These are phyloP conservation scores for Papilio glaucus DNA, from an alignment of 1,140 invertebrate species.

Conservation along the genomic window DNA sequence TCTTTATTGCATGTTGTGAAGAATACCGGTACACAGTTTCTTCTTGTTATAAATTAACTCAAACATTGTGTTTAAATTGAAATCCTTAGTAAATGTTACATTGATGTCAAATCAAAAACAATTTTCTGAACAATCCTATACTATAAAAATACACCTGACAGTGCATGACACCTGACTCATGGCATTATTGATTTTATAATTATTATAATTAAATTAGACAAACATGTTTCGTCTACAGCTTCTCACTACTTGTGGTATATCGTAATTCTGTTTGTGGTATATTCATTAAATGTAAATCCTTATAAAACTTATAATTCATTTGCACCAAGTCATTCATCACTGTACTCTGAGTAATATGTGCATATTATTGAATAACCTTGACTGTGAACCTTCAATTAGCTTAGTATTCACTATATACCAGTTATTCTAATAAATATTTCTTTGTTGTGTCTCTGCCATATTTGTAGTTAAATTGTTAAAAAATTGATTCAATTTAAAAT, in stretches of 20 bases:
- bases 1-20: background rate
- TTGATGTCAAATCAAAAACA: background rate
- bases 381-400: background rate
- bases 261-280: background rate
- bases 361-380: background rate
- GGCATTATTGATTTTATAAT: conserved; percentile 35
- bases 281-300: background rate
- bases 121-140: background rate
- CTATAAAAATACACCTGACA: background rate
- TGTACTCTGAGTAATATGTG: background rate
- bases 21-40: too few relatives aligned
- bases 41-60: too few relatives aligned
- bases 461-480: too few relatives aligned
- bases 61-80: background rate
- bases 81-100: background rate
- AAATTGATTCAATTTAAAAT: background rate
- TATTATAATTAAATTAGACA: conserved; percentile 36
- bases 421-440: background rate
- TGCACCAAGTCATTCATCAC: background rate
- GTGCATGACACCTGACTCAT: background rate
- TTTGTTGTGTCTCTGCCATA: background rate
- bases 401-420: background rate
- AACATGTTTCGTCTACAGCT: background rate
- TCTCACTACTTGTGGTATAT: background rate
- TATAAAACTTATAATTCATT: conserved; percentile 13